phyloP scores from a whole-genome alignment of 2,888 invertebrate species.

The Rhodophaea formosa region DNA sequence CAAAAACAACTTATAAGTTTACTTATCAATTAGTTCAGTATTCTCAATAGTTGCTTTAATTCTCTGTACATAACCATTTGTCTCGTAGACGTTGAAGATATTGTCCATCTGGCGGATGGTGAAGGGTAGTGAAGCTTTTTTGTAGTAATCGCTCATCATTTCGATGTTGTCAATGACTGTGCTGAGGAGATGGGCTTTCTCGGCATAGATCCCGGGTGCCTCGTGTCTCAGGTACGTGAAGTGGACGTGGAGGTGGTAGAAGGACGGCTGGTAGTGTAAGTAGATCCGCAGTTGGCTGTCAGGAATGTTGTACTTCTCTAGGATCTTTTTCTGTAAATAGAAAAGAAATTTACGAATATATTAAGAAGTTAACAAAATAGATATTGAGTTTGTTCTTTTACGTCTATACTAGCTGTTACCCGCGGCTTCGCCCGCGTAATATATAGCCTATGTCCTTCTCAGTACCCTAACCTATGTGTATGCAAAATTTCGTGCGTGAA shows the following conservation, averaged over 20 bases:
- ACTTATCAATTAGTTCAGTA: conserved; percentile 57
- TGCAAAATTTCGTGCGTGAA: too few relatives aligned
- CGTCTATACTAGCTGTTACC: too few relatives aligned
- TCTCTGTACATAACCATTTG: conserved; percentile 76
- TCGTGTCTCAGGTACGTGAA: conserved; percentile 91
- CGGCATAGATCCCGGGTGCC: conserved; percentile 90
- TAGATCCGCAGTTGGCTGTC: conserved; percentile 89
- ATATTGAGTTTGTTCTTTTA: too few relatives aligned
- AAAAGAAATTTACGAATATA: conserved; percentile 24
- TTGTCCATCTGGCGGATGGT: conserved; percentile 88
- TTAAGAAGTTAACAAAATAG: too few relatives aligned
- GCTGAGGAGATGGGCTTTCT: conserved; percentile 92
- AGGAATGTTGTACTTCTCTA: conserved; percentile 87
- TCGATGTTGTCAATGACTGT: conserved; percentile 95
- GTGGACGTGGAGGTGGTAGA: conserved; percentile 97
- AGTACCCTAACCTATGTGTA: too few relatives aligned
- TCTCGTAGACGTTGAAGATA: conserved; percentile 84
- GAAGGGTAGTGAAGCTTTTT: conserved; percentile 90
- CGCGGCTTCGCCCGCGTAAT: too few relatives aligned
- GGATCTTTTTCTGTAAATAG: conserved; percentile 85
- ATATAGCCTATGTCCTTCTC: too few relatives aligned
- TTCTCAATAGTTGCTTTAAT: conserved; percentile 50
- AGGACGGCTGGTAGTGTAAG: conserved; percentile 97
- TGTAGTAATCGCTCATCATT: conserved; percentile 90
- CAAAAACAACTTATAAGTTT: conserved; percentile 38